Base-by-base conservation (phyloP, 2,113 vertebrate genomes). In the Brachypodius melanocephalos region DNA sequence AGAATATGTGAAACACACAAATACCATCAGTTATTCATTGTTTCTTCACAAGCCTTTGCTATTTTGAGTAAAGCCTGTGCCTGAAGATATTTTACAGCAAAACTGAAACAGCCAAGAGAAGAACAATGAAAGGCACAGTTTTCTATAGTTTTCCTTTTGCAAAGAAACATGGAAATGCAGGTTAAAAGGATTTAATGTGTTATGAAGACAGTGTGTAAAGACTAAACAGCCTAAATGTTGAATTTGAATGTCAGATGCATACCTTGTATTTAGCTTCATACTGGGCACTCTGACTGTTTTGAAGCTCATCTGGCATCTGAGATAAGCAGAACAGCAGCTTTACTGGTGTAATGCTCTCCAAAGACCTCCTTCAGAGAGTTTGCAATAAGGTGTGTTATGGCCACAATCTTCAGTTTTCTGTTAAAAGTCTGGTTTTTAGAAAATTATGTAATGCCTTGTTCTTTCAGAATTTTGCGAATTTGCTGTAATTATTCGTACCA, bases 11-110 rank as follows among this genome's bases (percentile, higher is more conserved):
- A 89, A 95, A 46, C 36, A 19, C 48, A 55, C 65, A 21, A 59
- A 16, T 36, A 15, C n/a, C 69, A 72, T 88, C 32, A 48, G 54
- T 87, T 95, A 76, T 17, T 85, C 36, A 49, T 74, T 73, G 43
- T 81, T 80, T 67, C 45, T 51, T 92, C 62, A 49, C 28, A 61
- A 75, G 49, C 43, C 59, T 82, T 72, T 14, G 18, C 32, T 80
- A 15, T 31, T 85, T 57, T 59, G 34, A 80, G 42, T 90, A 76
- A 90, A 89, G 55, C 45, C 49, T 48, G 11, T 90, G 34, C 29
- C 52, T 96, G 90, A 92, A 68, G 31, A 38, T 88, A 51, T 6
- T 45, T 75, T 69, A 42, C 54, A 81, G 46, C 58, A 88, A 88
- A 91, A 79, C 2, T 63, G 42, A 90, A 87, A 52, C 43, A 65